Evolutionary conservation across 2,888 invertebrate species (phyloP).

Genomic region (Pristionchus maxplancki): DNA sequence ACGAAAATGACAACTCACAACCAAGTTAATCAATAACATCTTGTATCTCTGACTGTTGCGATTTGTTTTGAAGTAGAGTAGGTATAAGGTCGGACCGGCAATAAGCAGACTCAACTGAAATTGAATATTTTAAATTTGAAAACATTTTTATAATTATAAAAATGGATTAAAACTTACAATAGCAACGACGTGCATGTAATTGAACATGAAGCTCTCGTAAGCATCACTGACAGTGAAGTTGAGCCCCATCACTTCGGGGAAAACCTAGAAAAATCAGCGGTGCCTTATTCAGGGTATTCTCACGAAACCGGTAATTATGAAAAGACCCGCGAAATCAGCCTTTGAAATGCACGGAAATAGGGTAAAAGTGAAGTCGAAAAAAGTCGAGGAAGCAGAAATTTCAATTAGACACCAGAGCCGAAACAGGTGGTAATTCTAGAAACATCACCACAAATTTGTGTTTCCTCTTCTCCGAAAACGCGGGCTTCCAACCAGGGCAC

Average conservation of each 20-base stretch:
- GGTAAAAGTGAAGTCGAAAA: background rate
- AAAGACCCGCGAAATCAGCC: background rate
- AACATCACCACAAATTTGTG: background rate
- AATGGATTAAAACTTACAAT: background rate
- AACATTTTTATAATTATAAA: background rate
- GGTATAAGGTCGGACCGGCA: background rate
- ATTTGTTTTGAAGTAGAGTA: slow-evolving; percentile 13
- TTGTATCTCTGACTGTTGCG: slow-evolving; percentile 28
- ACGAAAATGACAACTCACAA: background rate
- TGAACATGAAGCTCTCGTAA: background rate
- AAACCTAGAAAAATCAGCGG: no score
- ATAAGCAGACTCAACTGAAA: background rate
- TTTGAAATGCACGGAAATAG: background rate
- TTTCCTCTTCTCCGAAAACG: no score
- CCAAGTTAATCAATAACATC: background rate
- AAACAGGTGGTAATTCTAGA: background rate
- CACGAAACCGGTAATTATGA: background rate
- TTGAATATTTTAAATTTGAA: no score
- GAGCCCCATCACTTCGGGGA: background rate
- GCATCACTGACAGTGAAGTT: background rate
- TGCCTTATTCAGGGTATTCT: no score
- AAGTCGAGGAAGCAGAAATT: background rate
- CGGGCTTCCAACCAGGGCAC: no score
- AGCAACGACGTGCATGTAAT: background rate
- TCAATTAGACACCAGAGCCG: background rate